A percentile compares a stretch with the other conserved stretches of the same genome.
phyloP scores from a whole-genome alignment of 2,888 invertebrate genomes.

The Cheilosia grossa region DNA sequence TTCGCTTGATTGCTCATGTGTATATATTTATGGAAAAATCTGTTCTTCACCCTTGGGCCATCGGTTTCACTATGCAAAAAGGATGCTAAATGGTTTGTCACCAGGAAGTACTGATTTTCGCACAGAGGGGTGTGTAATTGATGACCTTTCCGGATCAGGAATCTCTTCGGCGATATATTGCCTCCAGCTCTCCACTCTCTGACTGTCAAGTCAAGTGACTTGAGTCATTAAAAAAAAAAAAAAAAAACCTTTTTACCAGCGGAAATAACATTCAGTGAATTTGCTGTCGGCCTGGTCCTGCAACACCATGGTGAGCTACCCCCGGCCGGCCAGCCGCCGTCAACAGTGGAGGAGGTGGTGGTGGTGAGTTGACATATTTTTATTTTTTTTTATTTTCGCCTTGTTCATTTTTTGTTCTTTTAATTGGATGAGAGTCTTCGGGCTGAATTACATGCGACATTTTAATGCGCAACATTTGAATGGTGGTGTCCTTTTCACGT shows the following conservation, averaged over 20 bases:
- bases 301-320: conserved; percentile 45
- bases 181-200: too few relatives aligned
- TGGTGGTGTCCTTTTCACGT: conserved; percentile 74
- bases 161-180: neutral
- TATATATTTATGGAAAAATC: too few relatives aligned
- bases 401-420: conserved; percentile 44
- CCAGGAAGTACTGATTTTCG: too few relatives aligned
- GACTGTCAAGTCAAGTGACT: too few relatives aligned
- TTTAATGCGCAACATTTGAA: conserved; percentile 75
- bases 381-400: conserved; percentile 12
- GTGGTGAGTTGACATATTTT: conserved; percentile 41
- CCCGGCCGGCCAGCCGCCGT: conserved; percentile 27
- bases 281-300: neutral
- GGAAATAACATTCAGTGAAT: neutral
- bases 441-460: conserved; percentile 74
- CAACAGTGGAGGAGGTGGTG: conserved; percentile 13
- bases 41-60: too few relatives aligned
- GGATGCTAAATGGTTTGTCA: too few relatives aligned
- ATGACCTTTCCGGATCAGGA: too few relatives aligned
- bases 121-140: too few relatives aligned
- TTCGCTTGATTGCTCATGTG: too few relatives aligned
- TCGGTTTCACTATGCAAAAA: too few relatives aligned
- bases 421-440: conserved; percentile 73
- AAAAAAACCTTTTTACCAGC: neutral
- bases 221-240: too few relatives aligned